A percentile compares a stretch with the other conserved stretches of the same genome.
These are phyloP conservation scores for Acromyrmex echinatior DNA, from an alignment of 1,140 invertebrate species.

Conservation along the genomic window DNA sequence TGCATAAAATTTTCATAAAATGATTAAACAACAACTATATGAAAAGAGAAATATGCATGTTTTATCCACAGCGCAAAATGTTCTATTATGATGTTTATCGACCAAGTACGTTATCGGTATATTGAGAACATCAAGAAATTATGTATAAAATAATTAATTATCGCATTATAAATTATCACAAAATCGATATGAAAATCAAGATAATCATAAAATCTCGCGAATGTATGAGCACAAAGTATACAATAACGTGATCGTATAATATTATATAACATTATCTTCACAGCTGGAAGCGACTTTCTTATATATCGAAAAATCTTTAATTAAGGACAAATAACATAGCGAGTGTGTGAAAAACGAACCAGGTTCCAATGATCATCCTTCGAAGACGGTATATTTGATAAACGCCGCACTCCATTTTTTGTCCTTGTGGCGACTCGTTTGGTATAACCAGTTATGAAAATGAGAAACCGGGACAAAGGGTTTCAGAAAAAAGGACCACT, in stretches of 20 bases:
- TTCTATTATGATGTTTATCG: neutral
- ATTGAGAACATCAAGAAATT: neutral
- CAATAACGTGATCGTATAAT: neutral
- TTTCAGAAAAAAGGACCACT: slow-evolving; percentile 43
- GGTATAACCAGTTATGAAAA: slow-evolving; percentile 54
- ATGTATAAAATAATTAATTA: slow-evolving; percentile 5
- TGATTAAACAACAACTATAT: slow-evolving; percentile 1
- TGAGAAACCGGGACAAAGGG: slow-evolving; percentile 68
- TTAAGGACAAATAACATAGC: slow-evolving; percentile 35
- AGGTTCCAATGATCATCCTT: slow-evolving; percentile 63
- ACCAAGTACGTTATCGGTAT: neutral
- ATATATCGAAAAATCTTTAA: slow-evolving; percentile 11
- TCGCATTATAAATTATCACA: slow-evolving; percentile 12
- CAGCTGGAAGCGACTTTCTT: slow-evolving; percentile 22
- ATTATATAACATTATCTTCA: neutral
- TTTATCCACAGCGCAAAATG: neutral
- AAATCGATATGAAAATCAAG: neutral
- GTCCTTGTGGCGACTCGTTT: slow-evolving; percentile 65
- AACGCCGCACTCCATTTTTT: slow-evolving; percentile 65
- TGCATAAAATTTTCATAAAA: neutral
- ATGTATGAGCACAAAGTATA: neutral
- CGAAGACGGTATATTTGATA: slow-evolving; percentile 72
- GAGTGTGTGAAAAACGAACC: slow-evolving; percentile 53
- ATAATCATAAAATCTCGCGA: slow-evolving; percentile 8
- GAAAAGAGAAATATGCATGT: neutral